Evolutionary conservation across 2,797 vertebrate species (phyloP), one percentile per base, ranked within the genome.

Genomic region (Poecile montanus): DNA sequence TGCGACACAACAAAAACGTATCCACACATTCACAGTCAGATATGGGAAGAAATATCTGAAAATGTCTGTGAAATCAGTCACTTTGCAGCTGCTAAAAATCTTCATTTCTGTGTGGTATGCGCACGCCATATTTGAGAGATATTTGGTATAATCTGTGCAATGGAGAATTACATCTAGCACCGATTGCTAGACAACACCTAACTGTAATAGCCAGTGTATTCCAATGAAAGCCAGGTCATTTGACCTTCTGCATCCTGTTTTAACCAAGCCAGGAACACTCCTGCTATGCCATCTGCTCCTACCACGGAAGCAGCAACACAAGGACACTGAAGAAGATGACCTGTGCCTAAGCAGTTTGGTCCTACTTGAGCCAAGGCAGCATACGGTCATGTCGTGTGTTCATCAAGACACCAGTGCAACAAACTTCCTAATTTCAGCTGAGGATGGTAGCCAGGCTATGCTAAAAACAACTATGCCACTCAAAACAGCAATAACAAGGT

Each of bases 221-320:
- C 56, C 63, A 47, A 13, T 3, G 58, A 85, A 72, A 85, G 66
- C 75, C 77, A 68, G 13, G 21, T 91, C 67, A 58, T 10, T 12
- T 51, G 94, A 77, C 92, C 81, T 83, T 78, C 54, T 60, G 74
- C 20, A 91, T 76, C 85, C 91, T 83, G 91, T 34, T 75, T 88
- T 45, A 93, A 54, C 66, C 40, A 68, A 79, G 67, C 83, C 1
- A 3, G 70, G 88, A 96, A 91, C 88, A 89, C 51, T 90, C 85
- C 66, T 68, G 87, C 71, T 60, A 73, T 60, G 82, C 88, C 94
- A 95, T 91, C 95, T 96, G 96, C 62, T 96, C 82, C 85, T 38
- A 3, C n/a, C 75, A 88, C 4, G 38, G 95, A 85, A 91, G 80
- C 66, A 80, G 29, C 51, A 56, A 73, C n/a, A 58, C 68, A 61